Evolutionary conservation across 2,113 vertebrate genomes (phyloP), one percentile per base, ranked within the genome.

Genomic region (Cynoglossus semilaevis): DNA sequence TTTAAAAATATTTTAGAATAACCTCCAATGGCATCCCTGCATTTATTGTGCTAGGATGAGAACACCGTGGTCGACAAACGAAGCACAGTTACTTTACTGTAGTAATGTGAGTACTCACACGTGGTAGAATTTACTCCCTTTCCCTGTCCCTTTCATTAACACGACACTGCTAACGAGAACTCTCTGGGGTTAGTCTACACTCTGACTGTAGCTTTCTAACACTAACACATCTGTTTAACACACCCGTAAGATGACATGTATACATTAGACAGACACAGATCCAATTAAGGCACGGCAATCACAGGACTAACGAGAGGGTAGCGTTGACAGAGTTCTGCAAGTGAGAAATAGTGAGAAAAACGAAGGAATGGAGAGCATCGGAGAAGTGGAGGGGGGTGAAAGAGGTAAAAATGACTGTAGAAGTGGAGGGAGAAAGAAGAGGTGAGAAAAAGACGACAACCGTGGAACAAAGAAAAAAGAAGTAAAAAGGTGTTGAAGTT

Each of bases 251-350:
- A 90, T 83, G 88, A 90, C 85, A 81, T 76, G 65, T 69, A 51
- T 38, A 38, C 4, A 38, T 29, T 29, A 29, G 22, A 29, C 22
- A 29, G 22, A 6, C 22, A 29, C 22, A 29, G 22, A 29, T 87
- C 89, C 84, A 54, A 90, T 92, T 91, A 88, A 76, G 83, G 11
- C 11, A 70, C 53, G 63, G 76, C 84, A 91, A 91, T 92, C 88
- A 89, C 85, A 73, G 64, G 56, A 77, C 82, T 87, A 88, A 91
- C 91, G 85, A 84, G 90, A 82, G 79, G 1, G 10, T 65, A 61
- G 55, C 63, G 48, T 58, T 79, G 86, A 82, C 76, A 85, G 65
- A 70, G 80, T 61, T 61, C 42, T 15, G 48, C 34, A 47, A 41
- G 51, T 43, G 15, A 56, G 56, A 37, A 62, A 55, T 55, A 34